Evolutionary conservation across 37 sponge, comb jelly and placozoan genomes (phyloP).

Genomic region (Tethya wilhelma): DNA sequence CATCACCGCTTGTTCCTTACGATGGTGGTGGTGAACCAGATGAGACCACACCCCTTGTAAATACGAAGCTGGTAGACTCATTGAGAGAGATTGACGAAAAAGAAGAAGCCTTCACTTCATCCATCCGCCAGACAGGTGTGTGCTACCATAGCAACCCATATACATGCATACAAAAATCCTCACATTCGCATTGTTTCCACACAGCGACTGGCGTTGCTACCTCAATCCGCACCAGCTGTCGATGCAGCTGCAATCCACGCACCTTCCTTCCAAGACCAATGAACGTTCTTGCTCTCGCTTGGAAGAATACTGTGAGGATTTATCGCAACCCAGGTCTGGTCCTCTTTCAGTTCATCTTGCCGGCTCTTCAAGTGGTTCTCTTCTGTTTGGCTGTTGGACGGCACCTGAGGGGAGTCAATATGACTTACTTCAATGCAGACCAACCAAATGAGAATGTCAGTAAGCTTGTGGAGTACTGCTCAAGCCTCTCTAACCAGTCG

Average conservation of each 20-base stretch:
- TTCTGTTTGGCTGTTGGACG: conserved; percentile 73
- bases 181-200: no score
- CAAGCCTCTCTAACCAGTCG: background rate
- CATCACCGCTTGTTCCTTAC: no score
- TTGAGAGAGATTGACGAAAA: no score
- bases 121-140: no score
- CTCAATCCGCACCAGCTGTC: background rate
- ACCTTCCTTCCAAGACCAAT: conserved; percentile 5
- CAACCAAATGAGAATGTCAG: background rate
- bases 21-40: no score
- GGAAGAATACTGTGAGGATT: conserved; percentile 55
- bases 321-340: conserved; percentile 64
- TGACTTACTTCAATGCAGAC: conserved; percentile 52
- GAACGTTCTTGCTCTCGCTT: conserved; percentile 54
- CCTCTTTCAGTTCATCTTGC: conserved; percentile 74
- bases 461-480: background rate
- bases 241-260: background rate
- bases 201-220: background rate
- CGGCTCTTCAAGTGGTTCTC: conserved; percentile 60
- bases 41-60: background rate
- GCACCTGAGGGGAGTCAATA: conserved; percentile 30
- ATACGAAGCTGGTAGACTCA: background rate
- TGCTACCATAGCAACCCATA: no score
- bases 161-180: no score
- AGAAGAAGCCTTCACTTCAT: no score